These are phyloP conservation scores for Melanargia galathea DNA, from an alignment of 2,888 invertebrate genomes.

Conservation along the genomic window DNA sequence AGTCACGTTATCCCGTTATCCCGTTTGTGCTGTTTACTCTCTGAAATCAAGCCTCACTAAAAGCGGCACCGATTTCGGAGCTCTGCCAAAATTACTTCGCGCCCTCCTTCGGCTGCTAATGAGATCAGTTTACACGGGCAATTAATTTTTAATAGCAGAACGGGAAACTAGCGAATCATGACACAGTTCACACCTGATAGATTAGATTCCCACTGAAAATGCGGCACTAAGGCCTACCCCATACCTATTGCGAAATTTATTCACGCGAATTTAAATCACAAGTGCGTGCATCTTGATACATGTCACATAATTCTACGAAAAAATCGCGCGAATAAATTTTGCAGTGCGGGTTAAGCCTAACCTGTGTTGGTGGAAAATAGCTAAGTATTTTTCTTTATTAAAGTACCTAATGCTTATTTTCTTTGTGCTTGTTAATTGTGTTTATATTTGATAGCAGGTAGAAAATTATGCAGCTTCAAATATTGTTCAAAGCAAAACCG, in stretches of 20 bases:
- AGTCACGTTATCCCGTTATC: slow-evolving; percentile 34
- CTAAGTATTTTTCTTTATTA: too few relatives aligned
- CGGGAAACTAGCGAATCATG: not conserved
- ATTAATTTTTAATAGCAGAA: not conserved
- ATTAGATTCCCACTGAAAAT: not conserved
- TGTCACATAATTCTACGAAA: too few relatives aligned
- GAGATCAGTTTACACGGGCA: slow-evolving; percentile 27
- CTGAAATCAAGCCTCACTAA: slow-evolving; percentile 39
- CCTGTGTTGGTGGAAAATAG: too few relatives aligned
- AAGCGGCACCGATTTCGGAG: slow-evolving; percentile 41
- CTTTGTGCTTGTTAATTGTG: too few relatives aligned
- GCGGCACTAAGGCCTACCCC: too few relatives aligned
- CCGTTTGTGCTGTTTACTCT: slow-evolving; percentile 38
- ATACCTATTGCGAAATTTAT: too few relatives aligned
- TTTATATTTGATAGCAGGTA: too few relatives aligned
- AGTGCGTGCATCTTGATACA: too few relatives aligned
- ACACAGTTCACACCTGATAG: not conserved
- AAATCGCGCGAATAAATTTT: too few relatives aligned
- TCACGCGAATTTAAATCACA: too few relatives aligned
- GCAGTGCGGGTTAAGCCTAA: too few relatives aligned
- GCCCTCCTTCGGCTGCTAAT: slow-evolving; percentile 37
- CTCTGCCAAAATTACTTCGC: slow-evolving; percentile 41
- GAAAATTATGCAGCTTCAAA: too few relatives aligned
- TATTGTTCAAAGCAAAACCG: not conserved
- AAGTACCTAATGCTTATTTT: not conserved